A percentile compares a stretch with the other conserved stretches of the same genome.
Evolutionary conservation across 2,113 vertebrate genomes (phyloP).

Genomic region (Stegastes partitus): DNA sequence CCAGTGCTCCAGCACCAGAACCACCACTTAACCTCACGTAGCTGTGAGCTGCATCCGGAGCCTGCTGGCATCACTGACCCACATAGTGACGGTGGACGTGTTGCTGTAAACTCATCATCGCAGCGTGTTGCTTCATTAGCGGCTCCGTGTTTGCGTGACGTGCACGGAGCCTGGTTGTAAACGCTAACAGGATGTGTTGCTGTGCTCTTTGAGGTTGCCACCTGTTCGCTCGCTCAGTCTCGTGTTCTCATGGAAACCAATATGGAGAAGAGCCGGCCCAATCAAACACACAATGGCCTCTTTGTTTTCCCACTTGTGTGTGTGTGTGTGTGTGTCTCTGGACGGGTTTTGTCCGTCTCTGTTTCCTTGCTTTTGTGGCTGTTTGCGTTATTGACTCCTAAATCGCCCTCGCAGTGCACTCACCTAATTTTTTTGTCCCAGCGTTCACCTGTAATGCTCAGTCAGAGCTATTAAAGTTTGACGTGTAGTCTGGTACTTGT

Average conservation of each 20-base stretch:
- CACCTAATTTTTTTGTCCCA: not conserved
- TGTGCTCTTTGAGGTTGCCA: conserved; percentile 60
- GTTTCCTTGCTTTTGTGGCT: conserved; percentile 13
- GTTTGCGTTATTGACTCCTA: conserved; percentile 14
- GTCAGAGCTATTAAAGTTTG: conserved; percentile 24
- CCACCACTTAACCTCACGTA: too few species aligned
- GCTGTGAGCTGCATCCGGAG: not conserved
- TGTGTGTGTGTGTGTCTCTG: not conserved
- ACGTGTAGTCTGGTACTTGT: conserved; percentile 28
- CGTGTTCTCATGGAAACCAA: conserved; percentile 78
- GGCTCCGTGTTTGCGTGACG: conserved; percentile 12
- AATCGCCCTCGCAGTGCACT: not conserved
- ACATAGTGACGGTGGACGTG: conserved; percentile 2
- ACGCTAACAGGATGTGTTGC: conserved; percentile 44
- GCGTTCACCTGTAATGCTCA: not conserved
- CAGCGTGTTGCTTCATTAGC: conserved; percentile 46
- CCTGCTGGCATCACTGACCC: not conserved
- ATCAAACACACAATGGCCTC: conserved; percentile 60
- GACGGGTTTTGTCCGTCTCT: not conserved
- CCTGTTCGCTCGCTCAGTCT: conserved; percentile 50
- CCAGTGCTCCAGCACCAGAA: too few species aligned
- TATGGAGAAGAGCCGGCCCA: conserved; percentile 37
- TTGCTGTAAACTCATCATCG: not conserved
- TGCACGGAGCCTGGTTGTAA: conserved; percentile 12
- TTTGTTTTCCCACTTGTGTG: conserved; percentile 70